A percentile compares a stretch with the other conserved stretches of the same genome.
phyloP scores from a whole-genome alignment of 2,797 vertebrate species.

The Gephyroberyx darwinii region DNA sequence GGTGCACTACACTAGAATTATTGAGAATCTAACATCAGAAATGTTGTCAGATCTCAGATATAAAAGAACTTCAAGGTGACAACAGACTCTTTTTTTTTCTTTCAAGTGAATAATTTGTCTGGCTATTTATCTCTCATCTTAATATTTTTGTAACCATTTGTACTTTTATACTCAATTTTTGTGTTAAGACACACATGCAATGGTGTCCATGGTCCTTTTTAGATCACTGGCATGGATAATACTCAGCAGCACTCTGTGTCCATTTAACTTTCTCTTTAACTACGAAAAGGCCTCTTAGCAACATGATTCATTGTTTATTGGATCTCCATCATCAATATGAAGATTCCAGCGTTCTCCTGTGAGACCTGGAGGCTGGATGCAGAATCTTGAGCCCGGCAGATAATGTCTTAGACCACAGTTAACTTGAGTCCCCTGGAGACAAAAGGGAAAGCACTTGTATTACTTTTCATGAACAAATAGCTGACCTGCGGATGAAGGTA shows the following conservation, averaged over 20 bases:
- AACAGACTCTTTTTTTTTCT: conserved; percentile 1
- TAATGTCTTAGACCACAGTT: conserved; percentile 80
- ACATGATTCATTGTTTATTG: conserved; percentile 83
- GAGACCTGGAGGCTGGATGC: conserved; percentile 85
- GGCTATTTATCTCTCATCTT: conserved; percentile 10
- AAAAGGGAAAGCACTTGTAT: conserved; percentile 41
- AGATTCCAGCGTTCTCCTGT: conserved; percentile 85
- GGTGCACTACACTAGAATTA: conserved; percentile 12
- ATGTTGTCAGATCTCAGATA: too few relatives aligned
- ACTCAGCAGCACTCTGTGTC: conserved; percentile 16
- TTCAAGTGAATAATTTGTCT: conserved; percentile 6
- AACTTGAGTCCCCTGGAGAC: conserved; percentile 66
- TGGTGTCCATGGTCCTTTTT: conserved; percentile 22
- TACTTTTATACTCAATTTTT: conserved; percentile 31
- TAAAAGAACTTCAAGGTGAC: not conserved
- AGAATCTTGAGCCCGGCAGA: conserved; percentile 85
- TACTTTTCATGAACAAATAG: conserved; percentile 33
- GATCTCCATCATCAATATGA: conserved; percentile 80
- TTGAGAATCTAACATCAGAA: not conserved
- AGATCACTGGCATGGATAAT: conserved; percentile 17
- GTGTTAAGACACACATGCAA: conserved; percentile 44
- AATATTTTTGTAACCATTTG: conserved; percentile 14
- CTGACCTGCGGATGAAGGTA: conserved; percentile 31
- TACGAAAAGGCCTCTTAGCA: conserved; percentile 67
- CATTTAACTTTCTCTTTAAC: conserved; percentile 36